Base-by-base conservation (phyloP, 2,797 vertebrate genomes). In the Acanthurus leucopareius region DNA sequence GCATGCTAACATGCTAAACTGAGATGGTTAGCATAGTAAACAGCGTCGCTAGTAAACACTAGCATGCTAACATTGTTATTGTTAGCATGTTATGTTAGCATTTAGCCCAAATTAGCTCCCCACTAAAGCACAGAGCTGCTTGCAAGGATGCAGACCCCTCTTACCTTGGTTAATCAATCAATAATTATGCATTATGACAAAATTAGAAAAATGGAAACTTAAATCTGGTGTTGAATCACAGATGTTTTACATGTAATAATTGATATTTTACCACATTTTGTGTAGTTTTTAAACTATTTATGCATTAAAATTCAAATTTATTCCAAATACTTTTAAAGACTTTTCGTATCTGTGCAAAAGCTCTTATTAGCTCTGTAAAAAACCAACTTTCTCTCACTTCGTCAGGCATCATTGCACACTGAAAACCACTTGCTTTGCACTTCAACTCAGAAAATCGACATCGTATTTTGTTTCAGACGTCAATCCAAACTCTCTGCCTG, bases 381-480 rank as follows among this genome's bases (percentile, higher is more conserved):
- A 8, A 38, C n/a, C n/a, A 38, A 38, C 38, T 6, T 57, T 22
- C 32, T 17, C 47, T 63, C 32, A 47, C 53, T 69, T 57, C 53
- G 35, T 15, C 38, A 28, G 1, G 59, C 68, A 44, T 66, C 59
- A 11, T 0, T 61, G 58, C n/a, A 54, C 49, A 6, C 5, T 1
- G 15, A 45, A 71, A 79, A 61, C 7, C 54, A 19, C 38, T 0
- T 20, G 51, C 48, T 60, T 20, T 69, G 53, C 74, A 63, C 42
- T 69, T 75, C n/a, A n/a, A 4, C 57, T 67, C 14, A 10, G 44
- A 52, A 32, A 59, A 53, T 2, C 45, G 45, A 40, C 52, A 10
- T 49, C 2, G 44, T 51, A 44, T 42, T 83, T 80, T 69, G 77
- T 75, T 73, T 76, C 77, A 74, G 35, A 38, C 19, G 60, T 80